Percentiles rank a stretch among this genome's conserved stretches.
phyloP scores from a whole-genome alignment of 2,888 invertebrate species.

The Macrophya alboannulata region DNA sequence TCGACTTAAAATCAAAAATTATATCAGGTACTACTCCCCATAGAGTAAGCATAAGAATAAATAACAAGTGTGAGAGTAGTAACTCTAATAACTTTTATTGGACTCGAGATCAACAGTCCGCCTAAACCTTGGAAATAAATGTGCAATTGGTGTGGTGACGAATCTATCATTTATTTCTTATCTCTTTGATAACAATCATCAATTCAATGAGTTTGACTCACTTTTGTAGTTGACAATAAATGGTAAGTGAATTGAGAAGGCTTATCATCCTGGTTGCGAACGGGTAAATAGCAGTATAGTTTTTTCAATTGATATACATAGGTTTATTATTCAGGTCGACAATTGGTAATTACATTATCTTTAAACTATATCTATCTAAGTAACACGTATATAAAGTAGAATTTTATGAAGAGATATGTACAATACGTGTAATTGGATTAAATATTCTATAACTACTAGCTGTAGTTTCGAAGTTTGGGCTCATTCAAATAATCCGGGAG shows the following conservation, averaged over 20 bases:
- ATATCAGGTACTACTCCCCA: not conserved
- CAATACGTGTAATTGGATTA: not conserved
- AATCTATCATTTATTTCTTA: not conserved
- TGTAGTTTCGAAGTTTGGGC: not conserved
- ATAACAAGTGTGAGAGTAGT: not conserved
- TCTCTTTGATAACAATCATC: not conserved
- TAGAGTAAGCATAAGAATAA: not conserved
- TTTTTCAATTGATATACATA: not conserved
- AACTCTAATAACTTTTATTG: not conserved
- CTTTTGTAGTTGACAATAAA: not conserved
- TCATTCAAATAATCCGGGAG: not conserved
- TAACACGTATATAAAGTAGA: constrained; percentile 7
- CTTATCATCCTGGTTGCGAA: not conserved
- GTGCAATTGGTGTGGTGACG: not conserved
- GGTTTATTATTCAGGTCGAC: not conserved
- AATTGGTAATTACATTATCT: not conserved
- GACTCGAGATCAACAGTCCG: not conserved
- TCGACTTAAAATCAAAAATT: not conserved
- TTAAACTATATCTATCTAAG: not conserved
- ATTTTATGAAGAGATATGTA: not conserved
- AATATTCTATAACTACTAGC: constrained; percentile 6
- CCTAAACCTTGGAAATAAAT: not conserved
- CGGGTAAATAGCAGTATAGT: not conserved
- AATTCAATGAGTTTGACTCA: not conserved
- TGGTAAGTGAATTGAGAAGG: not conserved